Conservation (phyloP, 2,113 vertebrate species). For the Rutilus rutilus region DNA sequence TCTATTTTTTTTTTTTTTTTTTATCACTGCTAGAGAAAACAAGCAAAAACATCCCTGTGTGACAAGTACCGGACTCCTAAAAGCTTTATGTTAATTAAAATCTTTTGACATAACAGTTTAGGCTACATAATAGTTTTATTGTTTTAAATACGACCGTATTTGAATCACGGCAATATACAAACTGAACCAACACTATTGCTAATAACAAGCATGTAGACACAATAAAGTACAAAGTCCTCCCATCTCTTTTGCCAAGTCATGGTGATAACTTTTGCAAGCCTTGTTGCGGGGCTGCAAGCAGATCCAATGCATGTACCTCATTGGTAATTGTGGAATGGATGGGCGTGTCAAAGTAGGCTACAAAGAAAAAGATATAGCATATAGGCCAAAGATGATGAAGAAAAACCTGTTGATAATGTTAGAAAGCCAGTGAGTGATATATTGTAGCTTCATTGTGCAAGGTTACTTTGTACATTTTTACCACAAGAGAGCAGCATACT, state of each 20-base stretch:
- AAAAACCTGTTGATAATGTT: background rate
- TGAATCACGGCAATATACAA: background rate
- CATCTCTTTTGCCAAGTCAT: conserved; percentile 22
- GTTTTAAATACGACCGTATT: background rate
- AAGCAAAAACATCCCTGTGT: background rate
- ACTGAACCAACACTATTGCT: background rate
- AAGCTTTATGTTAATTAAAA: background rate
- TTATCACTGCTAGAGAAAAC: too few relatives aligned
- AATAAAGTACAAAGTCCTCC: conserved; percentile 22
- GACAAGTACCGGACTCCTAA: too few relatives aligned
- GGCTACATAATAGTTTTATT: background rate
- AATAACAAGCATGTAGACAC: background rate
- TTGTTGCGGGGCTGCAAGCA: background rate
- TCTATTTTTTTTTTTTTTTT: too few relatives aligned
- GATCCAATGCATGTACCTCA: too few relatives aligned
- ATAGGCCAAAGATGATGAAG: background rate
- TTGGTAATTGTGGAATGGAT: background rate
- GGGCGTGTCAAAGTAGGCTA: background rate
- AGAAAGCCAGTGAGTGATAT: background rate
- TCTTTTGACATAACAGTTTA: background rate
- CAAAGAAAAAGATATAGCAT: background rate
- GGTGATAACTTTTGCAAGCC: conserved; percentile 24
- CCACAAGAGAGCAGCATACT: conserved; percentile 56
- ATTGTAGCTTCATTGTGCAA: background rate
- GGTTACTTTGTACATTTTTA: background rate